Evolutionary conservation across 2,888 invertebrate species (phyloP).

Genomic region (Ganaspis brasiliensis): DNA sequence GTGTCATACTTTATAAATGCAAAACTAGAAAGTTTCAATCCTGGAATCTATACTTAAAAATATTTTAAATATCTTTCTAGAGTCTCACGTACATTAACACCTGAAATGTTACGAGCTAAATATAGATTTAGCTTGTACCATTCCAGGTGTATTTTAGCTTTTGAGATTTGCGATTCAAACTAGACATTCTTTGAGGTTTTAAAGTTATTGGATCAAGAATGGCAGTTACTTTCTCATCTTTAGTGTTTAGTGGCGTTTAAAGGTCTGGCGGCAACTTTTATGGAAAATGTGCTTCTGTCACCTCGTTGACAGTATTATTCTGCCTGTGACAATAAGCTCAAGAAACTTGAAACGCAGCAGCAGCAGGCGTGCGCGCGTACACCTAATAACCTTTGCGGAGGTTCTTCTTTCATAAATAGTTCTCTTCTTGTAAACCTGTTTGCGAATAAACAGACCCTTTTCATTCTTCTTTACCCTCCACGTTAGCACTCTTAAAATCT

Average conservation of each 20-base stretch:
- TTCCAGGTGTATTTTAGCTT: no score
- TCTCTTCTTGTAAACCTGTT: conserved; percentile 43
- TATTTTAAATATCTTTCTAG: no score
- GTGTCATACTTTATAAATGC: no score
- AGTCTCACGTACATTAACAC: no score
- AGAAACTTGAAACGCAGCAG: conserved; percentile 43
- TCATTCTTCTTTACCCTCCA: conserved; percentile 18
- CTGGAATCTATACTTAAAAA: no score
- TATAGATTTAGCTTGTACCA: no score
- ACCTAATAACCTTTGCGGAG: conserved; percentile 41
- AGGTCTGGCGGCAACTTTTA: not conserved
- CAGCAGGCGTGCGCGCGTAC: conserved; percentile 42
- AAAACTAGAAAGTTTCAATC: no score
- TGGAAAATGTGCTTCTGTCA: conserved; percentile 30
- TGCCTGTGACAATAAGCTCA: conserved; percentile 26
- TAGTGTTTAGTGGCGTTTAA: not conserved
- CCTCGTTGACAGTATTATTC: conserved; percentile 37
- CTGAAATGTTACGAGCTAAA: no score
- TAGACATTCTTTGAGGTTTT: not conserved
- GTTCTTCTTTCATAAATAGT: conserved; percentile 41
- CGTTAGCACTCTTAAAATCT: not conserved
- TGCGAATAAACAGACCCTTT: conserved; percentile 34
- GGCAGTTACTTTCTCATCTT: not conserved
- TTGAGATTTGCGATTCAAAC: not conserved
- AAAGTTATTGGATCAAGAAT: not conserved